Conservation (phyloP, 1,140 invertebrate genomes). For the Apolygus lucorum region DNA sequence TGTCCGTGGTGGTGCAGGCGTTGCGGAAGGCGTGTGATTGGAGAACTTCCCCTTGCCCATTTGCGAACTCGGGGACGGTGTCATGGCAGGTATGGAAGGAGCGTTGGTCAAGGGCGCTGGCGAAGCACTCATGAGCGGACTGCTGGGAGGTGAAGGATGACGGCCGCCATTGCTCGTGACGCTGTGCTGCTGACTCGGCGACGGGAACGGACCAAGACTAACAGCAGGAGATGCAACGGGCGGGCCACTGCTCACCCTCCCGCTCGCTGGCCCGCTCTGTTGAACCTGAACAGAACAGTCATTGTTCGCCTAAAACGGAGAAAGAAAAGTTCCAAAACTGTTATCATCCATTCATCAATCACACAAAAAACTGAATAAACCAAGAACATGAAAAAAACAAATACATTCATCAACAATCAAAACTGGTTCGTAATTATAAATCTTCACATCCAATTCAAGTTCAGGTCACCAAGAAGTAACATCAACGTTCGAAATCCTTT, state of each 20-base stretch:
- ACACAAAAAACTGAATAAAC: background rate
- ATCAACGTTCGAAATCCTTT: too few relatives aligned
- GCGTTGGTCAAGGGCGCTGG: constrained; percentile 11
- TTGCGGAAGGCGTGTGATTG: constrained; percentile 10
- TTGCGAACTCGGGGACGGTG: constrained; percentile 15
- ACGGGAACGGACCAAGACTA: constrained; percentile 33
- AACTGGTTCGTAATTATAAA: too few relatives aligned
- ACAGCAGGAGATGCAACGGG: constrained; percentile 33
- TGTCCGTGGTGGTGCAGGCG: constrained; percentile 12
- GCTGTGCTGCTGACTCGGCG: constrained; percentile 36
- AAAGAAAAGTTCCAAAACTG: too few relatives aligned
- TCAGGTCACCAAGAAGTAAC: too few relatives aligned
- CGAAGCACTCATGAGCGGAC: constrained; percentile 37
- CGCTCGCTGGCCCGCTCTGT: constrained; percentile 2
- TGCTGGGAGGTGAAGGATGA: constrained; percentile 38
- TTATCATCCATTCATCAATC: background rate
- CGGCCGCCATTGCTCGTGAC: constrained; percentile 31
- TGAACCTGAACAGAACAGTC: constrained; percentile 23
- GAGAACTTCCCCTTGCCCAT: constrained; percentile 18
- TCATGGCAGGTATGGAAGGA: constrained; percentile 9
- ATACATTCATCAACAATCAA: too few relatives aligned
- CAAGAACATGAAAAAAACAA: background rate
- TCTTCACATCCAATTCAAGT: too few relatives aligned
- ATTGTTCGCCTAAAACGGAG: background rate
- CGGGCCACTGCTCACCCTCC: constrained; percentile 12